These are phyloP conservation scores for Cliona cf. orientalis DNA, from an alignment of 37 sponge, comb jelly and placozoan species.

Conservation along the genomic window DNA sequence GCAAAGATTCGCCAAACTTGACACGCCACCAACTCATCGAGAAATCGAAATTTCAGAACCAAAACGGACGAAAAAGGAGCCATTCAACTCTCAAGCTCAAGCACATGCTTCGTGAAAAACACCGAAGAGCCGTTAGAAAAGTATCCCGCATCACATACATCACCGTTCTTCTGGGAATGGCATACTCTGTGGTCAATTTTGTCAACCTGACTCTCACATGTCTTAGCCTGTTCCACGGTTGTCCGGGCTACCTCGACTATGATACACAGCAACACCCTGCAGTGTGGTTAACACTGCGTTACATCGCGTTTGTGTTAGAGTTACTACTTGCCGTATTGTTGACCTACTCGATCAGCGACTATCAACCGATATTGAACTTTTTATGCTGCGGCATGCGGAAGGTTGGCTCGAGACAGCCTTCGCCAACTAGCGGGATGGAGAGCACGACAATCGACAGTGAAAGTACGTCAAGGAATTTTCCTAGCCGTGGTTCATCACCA, in stretches of 20 bases:
- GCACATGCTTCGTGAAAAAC: constrained; percentile 24
- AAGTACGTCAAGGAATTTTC: too few relatives aligned
- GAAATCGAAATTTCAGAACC: constrained; percentile 20
- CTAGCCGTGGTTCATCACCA: too few relatives aligned
- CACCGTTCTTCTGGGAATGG: constrained; percentile 49
- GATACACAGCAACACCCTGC: background rate
- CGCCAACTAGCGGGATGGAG: too few relatives aligned
- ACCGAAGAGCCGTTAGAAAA: constrained; percentile 49
- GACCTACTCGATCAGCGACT: constrained; percentile 45
- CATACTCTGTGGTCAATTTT: constrained; percentile 49
- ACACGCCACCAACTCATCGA: constrained; percentile 24
- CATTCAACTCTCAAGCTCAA: background rate
- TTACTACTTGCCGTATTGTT: constrained; percentile 34
- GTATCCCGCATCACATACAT: constrained; percentile 45
- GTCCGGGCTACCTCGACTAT: background rate
- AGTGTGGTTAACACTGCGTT: constrained; percentile 43
- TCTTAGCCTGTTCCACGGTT: constrained; percentile 28
- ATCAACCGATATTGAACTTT: constrained; percentile 4
- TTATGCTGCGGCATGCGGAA: too few relatives aligned
- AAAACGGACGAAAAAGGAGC: background rate
- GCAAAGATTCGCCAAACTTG: constrained; percentile 17
- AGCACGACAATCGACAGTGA: too few relatives aligned
- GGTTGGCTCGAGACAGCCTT: too few relatives aligned
- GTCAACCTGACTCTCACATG: constrained; percentile 5
- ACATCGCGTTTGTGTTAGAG: constrained; percentile 32